Evolutionary conservation across 2,888 invertebrate genomes (phyloP).

Genomic region (Acanthopleura granulata): DNA sequence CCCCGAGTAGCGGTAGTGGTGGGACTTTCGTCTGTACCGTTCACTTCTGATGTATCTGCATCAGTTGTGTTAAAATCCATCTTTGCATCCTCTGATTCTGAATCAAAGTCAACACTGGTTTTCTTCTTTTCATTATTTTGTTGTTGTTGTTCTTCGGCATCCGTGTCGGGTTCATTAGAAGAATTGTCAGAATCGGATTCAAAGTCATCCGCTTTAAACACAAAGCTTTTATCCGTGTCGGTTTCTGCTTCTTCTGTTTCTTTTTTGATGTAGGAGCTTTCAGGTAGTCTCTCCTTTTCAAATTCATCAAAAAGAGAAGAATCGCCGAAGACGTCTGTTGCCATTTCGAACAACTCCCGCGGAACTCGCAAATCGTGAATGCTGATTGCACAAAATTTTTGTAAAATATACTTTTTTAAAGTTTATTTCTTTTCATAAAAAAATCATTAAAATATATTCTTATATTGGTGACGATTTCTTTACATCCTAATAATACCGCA

Average conservation of each 20-base stretch:
- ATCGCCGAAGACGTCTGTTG: slow-evolving; percentile 58
- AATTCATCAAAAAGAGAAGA: slow-evolving; percentile 60
- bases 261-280: slow-evolving; percentile 4
- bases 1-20: too few species aligned
- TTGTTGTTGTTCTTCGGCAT: slow-evolving; percentile 16
- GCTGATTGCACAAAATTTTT: too few species aligned
- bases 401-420: too few species aligned
- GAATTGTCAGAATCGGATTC: neutral
- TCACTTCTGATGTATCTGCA: too few species aligned
- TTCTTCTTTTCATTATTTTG: neutral
- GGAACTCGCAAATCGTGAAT: neutral
- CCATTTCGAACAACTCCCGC: slow-evolving; percentile 37
- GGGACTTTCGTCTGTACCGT: too few species aligned
- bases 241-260: neutral
- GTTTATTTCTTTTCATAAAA: too few species aligned
- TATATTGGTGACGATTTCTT: too few species aligned
- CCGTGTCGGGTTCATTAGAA: neutral
- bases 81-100: too few species aligned
- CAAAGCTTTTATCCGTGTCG: neutral
- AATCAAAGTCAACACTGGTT: too few species aligned
- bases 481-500: too few species aligned
- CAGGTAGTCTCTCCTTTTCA: slow-evolving; percentile 54
- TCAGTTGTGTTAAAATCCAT: too few species aligned
- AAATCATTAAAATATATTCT: too few species aligned
- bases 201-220: neutral